Evolutionary conservation across 2,797 vertebrate genomes (phyloP), one percentile per base, ranked within the genome.

Genomic region (Pseudochaenichthys georgianus): DNA sequence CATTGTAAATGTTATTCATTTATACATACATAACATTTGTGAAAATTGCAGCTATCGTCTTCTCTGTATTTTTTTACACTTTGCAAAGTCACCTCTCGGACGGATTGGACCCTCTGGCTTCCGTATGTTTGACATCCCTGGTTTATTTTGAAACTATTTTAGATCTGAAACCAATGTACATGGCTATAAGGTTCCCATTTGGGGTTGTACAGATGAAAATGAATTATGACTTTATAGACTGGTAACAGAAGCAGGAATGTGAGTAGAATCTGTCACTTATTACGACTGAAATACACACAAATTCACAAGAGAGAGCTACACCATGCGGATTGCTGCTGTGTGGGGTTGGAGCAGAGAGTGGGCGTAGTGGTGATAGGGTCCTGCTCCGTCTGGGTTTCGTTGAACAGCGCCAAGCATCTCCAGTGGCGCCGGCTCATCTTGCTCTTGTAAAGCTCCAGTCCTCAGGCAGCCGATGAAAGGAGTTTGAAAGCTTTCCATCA

Each of bases 381-480:
- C 82, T 57, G 81, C 71, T 85, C 84, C 45, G 83, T 76, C 92
- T 91, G 89, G 87, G 87, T 92, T 92, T 91, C 60, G 81, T 88
- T 89, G 83, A 68, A 67, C 80, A 88, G 87, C 83, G 88, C 87
- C 90, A 89, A 86, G 87, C 88, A 77, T 85, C 90, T 92, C 71
- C 75, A 89, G 90, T 92, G 93, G 91, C 90, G 90, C 92, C 93
- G 83, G 90, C 92, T 93, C 92, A 90, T 94, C 92, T 93, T 90
- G 90, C 91, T 89, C 88, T 92, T 93, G 89, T 94, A 93, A 94
- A 92, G 89, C 92, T 89, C 88, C 84, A 83, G 87, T 93, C 91
- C 80, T 93, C 90, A 91, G 90, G 91, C 94, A 91, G 88, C 88
- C 79, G 93, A 92, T 91, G 90, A 94, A 93, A 92, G 91, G 87